Conservation (phyloP, 2,888 invertebrate species). For the Perdita meconis region DNA sequence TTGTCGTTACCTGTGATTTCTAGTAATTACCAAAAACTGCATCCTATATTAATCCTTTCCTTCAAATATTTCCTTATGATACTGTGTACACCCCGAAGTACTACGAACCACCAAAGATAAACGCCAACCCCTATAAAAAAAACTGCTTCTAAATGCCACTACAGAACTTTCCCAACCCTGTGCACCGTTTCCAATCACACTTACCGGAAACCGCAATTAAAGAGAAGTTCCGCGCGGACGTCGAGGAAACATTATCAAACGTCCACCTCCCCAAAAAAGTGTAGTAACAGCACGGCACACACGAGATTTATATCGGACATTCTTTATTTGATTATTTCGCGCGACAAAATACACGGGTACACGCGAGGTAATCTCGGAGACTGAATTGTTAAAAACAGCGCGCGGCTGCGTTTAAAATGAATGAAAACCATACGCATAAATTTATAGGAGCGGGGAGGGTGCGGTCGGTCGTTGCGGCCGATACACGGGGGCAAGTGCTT, state of each 20-base stretch:
- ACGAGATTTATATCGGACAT: constrained; percentile 17
- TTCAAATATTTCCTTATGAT: too few species aligned
- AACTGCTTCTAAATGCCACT: too few species aligned
- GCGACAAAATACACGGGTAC: constrained; percentile 19
- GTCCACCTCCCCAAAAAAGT: not conserved
- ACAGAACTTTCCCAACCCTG: too few species aligned
- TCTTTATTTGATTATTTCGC: constrained; percentile 18
- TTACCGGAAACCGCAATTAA: not conserved
- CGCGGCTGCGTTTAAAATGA: constrained; percentile 41
- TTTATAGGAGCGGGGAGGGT: constrained; percentile 34
- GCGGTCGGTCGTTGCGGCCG: constrained; percentile 17
- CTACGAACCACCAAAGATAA: too few species aligned
- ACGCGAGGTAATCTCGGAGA: constrained; percentile 20
- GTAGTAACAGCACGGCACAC: not conserved
- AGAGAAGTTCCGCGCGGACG: not conserved
- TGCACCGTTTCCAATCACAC: too few species aligned
- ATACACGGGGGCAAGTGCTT: constrained; percentile 46
- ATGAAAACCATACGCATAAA: constrained; percentile 64
- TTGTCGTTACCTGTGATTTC: too few species aligned
- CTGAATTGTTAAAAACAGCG: constrained; percentile 46
- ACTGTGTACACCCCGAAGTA: too few species aligned
- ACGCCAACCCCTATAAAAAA: too few species aligned
- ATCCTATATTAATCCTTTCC: too few species aligned
- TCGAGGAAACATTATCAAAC: not conserved
- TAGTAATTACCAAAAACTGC: too few species aligned